Conservation (phyloP, 2,888 invertebrate genomes). For the Paralinhomoeus sp. region DNA sequence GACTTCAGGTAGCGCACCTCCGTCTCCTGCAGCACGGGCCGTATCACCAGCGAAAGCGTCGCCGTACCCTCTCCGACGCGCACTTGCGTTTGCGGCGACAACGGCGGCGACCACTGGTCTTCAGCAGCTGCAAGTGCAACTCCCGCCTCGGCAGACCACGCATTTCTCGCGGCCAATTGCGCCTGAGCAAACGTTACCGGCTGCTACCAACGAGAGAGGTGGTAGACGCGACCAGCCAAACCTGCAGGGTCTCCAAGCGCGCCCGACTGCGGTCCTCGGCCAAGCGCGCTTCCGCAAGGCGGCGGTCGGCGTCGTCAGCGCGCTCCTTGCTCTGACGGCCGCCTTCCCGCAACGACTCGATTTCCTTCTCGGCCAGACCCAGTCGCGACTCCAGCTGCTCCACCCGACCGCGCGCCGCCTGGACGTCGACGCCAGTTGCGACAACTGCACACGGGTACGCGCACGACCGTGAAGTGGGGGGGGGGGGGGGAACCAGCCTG, state of each 20-base stretch:
- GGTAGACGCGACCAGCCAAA: too few species aligned
- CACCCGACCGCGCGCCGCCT: neutral
- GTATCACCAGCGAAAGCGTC: too few species aligned
- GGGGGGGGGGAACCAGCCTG: neutral
- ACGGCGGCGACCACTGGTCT: too few species aligned
- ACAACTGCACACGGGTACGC: neutral
- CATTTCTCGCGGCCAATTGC: too few species aligned
- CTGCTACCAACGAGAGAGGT: too few species aligned
- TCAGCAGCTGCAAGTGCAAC: too few species aligned
- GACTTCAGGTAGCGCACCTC: slow-evolving; percentile 1
- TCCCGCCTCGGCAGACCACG: too few species aligned
- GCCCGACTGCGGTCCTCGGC: neutral
- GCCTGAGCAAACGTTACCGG: too few species aligned
- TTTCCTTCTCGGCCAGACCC: neutral
- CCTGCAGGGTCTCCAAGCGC: neutral
- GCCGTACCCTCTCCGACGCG: too few species aligned
- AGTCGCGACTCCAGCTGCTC: neutral
- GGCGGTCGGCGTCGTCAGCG: neutral
- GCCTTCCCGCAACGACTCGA: neutral
- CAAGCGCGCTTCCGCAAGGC: too few species aligned
- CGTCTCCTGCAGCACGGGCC: neutral
- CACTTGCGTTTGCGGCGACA: too few species aligned
- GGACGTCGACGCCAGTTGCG: too few species aligned
- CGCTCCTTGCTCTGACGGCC: neutral
- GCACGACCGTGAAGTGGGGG: neutral